Evolutionary conservation across 2,113 vertebrate genomes (phyloP), one percentile per base, ranked within the genome.

Genomic region (Stigmatopora nigra): DNA sequence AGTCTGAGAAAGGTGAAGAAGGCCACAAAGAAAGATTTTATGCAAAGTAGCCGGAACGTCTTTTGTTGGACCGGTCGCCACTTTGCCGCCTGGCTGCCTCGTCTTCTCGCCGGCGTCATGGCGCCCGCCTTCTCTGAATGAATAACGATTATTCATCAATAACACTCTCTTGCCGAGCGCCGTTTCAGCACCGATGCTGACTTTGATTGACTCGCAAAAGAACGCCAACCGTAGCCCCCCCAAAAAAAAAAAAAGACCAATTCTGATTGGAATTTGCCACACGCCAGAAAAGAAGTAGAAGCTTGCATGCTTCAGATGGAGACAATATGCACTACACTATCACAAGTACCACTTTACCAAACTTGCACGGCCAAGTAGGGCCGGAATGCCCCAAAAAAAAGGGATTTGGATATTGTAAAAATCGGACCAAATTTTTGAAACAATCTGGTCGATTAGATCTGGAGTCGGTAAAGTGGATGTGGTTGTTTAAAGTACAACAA

Each of bases 21-120:
- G 53, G 22, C 25, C 53, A 31, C 22, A 56, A 56, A 56, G 53
- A 56, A 31, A 56, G 53, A 56, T 56, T 56, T 56, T 56, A 56
- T 56, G 53, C 53, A 56, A 56, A 31, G 53, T 14, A 56, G 53
- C 53, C 7, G 12, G 6, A 56, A 56, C 12, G 53, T 56, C 53
- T 31, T 31, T 56, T 56, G 22, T 56, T 56, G 5, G 14, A 6
- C 25, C 53, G 25, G 25, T 22, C 6, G 14, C 53, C 53, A 56
- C 53, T 56, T 56, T 56, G 25, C 53, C 22, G 53, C 53, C 15
- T 31, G 53, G 53, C 53, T 56, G 53, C 22, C 53, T 31, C 22
- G 53, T 7, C 53, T 31, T 31, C 53, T 56, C 6, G 7, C 13
- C 53, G 22, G 53, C 53, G 53, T 56, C 53, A 56, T 56, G 53